Evolutionary conservation across 2,888 invertebrate species (phyloP).

Genomic region (Dendrolimus houi): DNA sequence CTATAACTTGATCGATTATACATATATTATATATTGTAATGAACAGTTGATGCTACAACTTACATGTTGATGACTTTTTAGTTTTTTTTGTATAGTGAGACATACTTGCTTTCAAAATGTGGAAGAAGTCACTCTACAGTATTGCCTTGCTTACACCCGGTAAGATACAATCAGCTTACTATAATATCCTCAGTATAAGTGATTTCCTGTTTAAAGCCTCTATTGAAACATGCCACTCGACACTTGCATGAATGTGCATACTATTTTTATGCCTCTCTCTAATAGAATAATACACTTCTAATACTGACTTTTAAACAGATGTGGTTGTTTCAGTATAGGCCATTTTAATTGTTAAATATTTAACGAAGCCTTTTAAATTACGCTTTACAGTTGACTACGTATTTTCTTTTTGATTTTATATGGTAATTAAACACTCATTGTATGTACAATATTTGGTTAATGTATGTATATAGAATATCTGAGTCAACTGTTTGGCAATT

Average conservation of each 20-base stretch:
- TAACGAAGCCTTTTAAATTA: conserved; percentile 61
- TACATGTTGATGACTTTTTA: conserved; percentile 67
- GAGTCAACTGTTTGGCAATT: conserved; percentile 50
- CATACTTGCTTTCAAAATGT: conserved; percentile 73
- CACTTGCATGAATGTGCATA: conserved; percentile 34
- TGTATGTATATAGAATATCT: not conserved
- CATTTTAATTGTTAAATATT: conserved; percentile 42
- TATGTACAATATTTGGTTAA: not conserved
- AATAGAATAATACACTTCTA: conserved; percentile 21
- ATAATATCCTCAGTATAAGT: conserved; percentile 73
- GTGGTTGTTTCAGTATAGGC: conserved; percentile 64
- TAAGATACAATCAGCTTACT: conserved; percentile 75
- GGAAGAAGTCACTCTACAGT: conserved; percentile 76
- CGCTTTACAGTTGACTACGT: conserved; percentile 50
- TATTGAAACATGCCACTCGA: conserved; percentile 59
- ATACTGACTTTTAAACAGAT: conserved; percentile 21
- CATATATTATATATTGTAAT: conserved; percentile 36
- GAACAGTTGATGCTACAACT: conserved; percentile 71
- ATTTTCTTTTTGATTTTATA: conserved; percentile 4
- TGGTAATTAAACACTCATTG: not conserved
- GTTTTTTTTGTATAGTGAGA: conserved; percentile 72
- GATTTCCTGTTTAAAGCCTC: conserved; percentile 60
- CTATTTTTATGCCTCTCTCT: not conserved
- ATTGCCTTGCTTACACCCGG: conserved; percentile 76
- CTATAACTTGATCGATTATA: conserved; percentile 58